Percentiles rank a stretch among this genome's conserved stretches.
Evolutionary conservation across 2,888 invertebrate species (phyloP).

Genomic region (Onchidella celtica): DNA sequence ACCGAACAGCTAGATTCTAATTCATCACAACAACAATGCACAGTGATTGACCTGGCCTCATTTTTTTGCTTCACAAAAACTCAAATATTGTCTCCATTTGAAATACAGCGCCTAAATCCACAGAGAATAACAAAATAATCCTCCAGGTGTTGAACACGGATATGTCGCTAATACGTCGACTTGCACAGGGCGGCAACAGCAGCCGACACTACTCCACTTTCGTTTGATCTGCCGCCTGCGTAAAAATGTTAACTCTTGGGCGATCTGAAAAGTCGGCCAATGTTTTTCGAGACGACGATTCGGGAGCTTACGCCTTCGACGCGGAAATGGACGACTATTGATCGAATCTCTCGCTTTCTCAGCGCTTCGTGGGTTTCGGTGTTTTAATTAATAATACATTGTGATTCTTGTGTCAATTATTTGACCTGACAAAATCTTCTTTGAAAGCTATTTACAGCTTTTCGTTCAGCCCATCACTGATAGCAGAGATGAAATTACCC

Average conservation of each 20-base stretch:
- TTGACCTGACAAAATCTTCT: too few species aligned
- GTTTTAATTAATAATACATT: background rate
- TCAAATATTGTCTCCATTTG: too few species aligned
- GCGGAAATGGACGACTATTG: constrained; percentile 3
- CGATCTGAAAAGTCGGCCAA: constrained; percentile 25
- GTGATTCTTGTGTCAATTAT: too few species aligned
- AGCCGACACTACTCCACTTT: background rate
- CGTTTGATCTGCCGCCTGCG: constrained; percentile 28
- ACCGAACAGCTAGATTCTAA: too few species aligned
- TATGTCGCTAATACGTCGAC: background rate
- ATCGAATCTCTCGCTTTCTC: background rate
- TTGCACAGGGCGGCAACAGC: background rate
- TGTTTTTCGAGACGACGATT: background rate
- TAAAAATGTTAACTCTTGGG: background rate
- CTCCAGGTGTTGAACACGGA: constrained; percentile 16
- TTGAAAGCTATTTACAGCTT: too few species aligned
- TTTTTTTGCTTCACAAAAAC: too few species aligned
- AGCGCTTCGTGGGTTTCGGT: background rate
- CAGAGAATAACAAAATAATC: background rate
- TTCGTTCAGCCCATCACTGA: too few species aligned
- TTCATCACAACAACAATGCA: too few species aligned
- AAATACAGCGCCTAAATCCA: background rate
- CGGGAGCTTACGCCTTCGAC: background rate
- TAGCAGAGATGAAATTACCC: too few species aligned
- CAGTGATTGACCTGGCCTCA: too few species aligned